Evolutionary conservation across 2,113 vertebrate species (phyloP).

Genomic region (Nibea coibor): DNA sequence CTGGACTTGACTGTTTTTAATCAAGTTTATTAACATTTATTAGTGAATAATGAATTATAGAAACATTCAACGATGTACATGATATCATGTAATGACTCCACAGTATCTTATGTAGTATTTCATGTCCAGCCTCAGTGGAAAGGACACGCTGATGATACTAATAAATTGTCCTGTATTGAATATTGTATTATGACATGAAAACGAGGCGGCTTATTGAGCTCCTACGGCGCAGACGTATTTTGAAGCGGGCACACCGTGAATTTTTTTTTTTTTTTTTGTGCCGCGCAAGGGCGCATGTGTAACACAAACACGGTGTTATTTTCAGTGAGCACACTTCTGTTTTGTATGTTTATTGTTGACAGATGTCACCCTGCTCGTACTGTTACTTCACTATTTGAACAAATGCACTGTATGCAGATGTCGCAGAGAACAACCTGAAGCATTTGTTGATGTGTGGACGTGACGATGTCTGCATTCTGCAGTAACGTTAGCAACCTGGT

Average conservation of each 20-base stretch:
- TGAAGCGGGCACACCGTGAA: slow-evolving; percentile 13
- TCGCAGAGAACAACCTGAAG: not conserved
- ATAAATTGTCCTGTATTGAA: slow-evolving; percentile 9
- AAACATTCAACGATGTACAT: slow-evolving; percentile 37
- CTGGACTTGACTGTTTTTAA: slow-evolving; percentile 61
- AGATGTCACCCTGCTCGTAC: slow-evolving; percentile 9
- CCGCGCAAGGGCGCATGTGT: not conserved
- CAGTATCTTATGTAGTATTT: slow-evolving; percentile 42
- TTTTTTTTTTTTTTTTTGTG: slow-evolving; percentile 3
- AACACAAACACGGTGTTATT: not conserved
- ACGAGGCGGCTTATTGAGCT: not conserved
- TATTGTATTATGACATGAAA: slow-evolving; percentile 42
- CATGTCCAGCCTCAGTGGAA: slow-evolving; percentile 18
- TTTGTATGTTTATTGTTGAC: slow-evolving; percentile 45
- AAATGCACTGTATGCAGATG: slow-evolving; percentile 11
- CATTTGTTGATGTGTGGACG: slow-evolving; percentile 6
- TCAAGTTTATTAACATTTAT: slow-evolving; percentile 48
- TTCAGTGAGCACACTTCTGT: not conserved
- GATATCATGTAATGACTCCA: slow-evolving; percentile 51
- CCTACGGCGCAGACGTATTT: not conserved
- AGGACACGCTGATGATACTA: slow-evolving; percentile 19
- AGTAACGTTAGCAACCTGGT: slow-evolving; percentile 8
- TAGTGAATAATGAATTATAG: slow-evolving; percentile 62
- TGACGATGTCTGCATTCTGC: slow-evolving; percentile 7
- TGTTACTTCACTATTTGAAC: slow-evolving; percentile 33